Evolutionary conservation across 1,140 invertebrate genomes (phyloP).

Genomic region (Acromyrmex charruanus): DNA sequence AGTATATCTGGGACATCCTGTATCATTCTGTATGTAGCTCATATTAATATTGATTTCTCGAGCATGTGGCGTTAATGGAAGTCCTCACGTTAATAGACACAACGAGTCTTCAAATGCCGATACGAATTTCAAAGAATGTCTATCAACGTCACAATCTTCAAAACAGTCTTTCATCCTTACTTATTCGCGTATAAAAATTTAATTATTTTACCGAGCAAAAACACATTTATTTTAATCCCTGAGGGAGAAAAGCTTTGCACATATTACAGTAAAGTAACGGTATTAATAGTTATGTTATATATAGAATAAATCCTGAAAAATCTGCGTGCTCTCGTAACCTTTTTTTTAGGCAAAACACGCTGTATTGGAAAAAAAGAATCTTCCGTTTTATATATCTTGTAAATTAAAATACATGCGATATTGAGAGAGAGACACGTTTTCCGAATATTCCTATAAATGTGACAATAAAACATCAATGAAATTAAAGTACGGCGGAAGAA

Average conservation of each 20-base stretch:
- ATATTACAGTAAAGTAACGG: slow-evolving; percentile 18
- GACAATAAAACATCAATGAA: not conserved
- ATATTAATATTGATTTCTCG: slow-evolving; percentile 78
- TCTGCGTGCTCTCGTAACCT: not conserved
- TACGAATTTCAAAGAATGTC: slow-evolving; percentile 70
- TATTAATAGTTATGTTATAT: not conserved
- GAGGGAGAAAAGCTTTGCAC: not conserved
- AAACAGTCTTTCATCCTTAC: not conserved
- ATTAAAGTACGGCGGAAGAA: slow-evolving; percentile 33
- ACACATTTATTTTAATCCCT: not conserved
- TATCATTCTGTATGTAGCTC: slow-evolving; percentile 37
- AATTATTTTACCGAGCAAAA: slow-evolving; percentile 3
- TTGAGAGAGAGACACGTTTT: not conserved
- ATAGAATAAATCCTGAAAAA: not conserved
- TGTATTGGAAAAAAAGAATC: not conserved
- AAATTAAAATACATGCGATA: not conserved
- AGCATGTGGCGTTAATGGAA: slow-evolving; percentile 69
- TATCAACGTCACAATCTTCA: slow-evolving; percentile 54
- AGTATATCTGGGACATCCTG: not conserved
- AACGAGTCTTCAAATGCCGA: slow-evolving; percentile 60
- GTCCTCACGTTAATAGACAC: slow-evolving; percentile 64
- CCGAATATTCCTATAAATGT: not conserved
- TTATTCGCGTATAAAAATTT: not conserved
- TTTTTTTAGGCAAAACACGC: not conserved
- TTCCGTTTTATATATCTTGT: not conserved